Base-by-base conservation (phyloP, 2,113 vertebrate genomes). In the Limnothrissa miodon region DNA sequence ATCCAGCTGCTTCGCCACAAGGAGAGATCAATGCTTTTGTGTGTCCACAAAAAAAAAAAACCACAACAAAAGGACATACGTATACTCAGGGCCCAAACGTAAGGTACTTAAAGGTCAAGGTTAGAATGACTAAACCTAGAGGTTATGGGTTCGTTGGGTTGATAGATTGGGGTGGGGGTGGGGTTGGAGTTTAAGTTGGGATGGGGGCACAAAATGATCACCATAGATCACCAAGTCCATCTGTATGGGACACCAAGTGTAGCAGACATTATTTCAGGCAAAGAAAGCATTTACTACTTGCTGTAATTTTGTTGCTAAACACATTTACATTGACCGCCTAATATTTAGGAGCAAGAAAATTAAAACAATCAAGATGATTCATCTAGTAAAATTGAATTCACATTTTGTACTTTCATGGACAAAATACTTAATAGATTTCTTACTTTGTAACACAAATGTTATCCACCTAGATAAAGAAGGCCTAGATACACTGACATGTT, bases 1-100 rank as follows among this genome's bases (percentile, higher is more conserved):
- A 88, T 91, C 90, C 93, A 93, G 92, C 93, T 94, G 93, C 92
- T 92, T 89, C 87, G 88, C 89, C 92, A 19, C 78, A 79, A 78
- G 83, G 78, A 66, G 59, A 90, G 88, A 90, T 89, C 86, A 86
- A 86, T 88, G 90, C 90, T 93, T 92, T 91, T 90, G 89, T 70
- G 62, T 11, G 29, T 36, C 25, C 62, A 70, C 29, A 90, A 90
- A 91, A 90, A 92, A 92, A 93, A 70, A 70, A 36, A 70, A 29
- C 62, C 89, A 92, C 45, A 88, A 91, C 84, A 82, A 83, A 83
- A 83, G 84, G 66, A 81, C 39, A 51, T 80, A 25, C 79, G 51
- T 74, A 79, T 66, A 78, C 82, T 44, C 29, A 87, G 86, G 85
- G 91, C 87, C 91, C 86, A 92, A 91, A 92, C 83, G 89, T 42